Evolutionary conservation across 2,797 vertebrate species (phyloP), one percentile per base, ranked within the genome.

Genomic region (Argyrosomus regius): DNA sequence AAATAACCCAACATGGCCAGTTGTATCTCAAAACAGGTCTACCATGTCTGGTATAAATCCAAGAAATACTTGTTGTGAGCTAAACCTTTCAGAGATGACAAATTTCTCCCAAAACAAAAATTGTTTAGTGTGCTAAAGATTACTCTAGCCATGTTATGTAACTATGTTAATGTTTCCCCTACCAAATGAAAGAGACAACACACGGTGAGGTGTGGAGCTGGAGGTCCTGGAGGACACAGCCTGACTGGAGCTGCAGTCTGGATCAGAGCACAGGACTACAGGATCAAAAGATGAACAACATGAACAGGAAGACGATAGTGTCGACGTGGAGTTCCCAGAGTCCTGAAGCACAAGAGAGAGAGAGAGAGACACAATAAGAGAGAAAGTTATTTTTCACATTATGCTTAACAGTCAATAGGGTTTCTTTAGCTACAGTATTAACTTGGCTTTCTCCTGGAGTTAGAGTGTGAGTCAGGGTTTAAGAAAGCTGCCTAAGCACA

Each of bases 101-200:
- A 1, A 14, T 59, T 18, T 75, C 3, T 48, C 26, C n/a, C 2
- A 41, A 50, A 39, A 31, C 9, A 11, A 49, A 64, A 56, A 20
- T 0, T 39, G 35, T 39, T 39, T 39, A 39, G 35, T 39, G 35
- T 39, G 8, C 35, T 39, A 39, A 39, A 9, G 35, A 39, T 39
- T 39, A 22, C 43, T 45, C 22, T 1, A 13, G 26, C 2, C 39
- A 43, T 48, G 20, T 45, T n/a, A 31, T 28, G 4, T 17, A 39
- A 43, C 3, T 22, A 58, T 13, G 5, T 64, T 20, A 26, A 45
- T n/a, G 11, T 66, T 60, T 78, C 31, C 18, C 85, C 87, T 94
- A 98, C 97, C 97, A 90, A 94, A 95, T 59, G 94, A 93, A 72
- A 95, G 87, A 64, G 95, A 95, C 9, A 94, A 68, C 45, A 93